Percentiles rank a stretch among this genome's conserved stretches.
phyloP scores from a whole-genome alignment of 2,797 vertebrate species.

The Platalea minor region DNA sequence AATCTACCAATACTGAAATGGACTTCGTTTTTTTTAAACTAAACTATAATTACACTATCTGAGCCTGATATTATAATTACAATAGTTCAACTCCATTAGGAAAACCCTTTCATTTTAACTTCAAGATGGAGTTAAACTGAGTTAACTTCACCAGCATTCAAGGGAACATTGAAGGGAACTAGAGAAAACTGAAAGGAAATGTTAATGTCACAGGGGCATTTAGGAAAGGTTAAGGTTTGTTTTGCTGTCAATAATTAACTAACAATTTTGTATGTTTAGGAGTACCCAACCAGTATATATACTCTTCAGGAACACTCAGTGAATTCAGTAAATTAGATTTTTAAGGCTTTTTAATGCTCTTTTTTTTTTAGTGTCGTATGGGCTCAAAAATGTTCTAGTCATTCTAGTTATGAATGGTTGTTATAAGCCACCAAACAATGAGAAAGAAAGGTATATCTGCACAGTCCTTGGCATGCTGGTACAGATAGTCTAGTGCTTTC shows the following conservation, averaged over 20 bases:
- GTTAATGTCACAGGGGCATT: not conserved
- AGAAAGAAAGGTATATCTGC: not conserved
- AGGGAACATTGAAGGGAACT: not conserved
- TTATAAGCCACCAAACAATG: not conserved
- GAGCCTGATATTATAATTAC: not conserved
- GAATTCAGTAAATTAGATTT: not conserved
- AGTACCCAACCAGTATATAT: not conserved
- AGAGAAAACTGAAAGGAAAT: not conserved
- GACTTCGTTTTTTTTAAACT: not conserved
- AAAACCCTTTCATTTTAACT: not conserved
- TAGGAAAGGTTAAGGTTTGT: not conserved
- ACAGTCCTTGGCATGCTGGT: not conserved
- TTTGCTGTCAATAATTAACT: not conserved
- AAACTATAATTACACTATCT: not conserved
- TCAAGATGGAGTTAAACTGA: slow-evolving; percentile 2
- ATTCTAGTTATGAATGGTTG: not conserved
- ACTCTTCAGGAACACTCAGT: not conserved
- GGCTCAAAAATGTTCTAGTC: not conserved
- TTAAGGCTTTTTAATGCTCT: not conserved
- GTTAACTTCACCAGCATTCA: not conserved
- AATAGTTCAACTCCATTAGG: not conserved
- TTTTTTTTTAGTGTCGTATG: not conserved
- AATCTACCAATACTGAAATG: not conserved
- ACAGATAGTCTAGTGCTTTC: not conserved
- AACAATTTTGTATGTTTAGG: not conserved